phyloP scores from a whole-genome alignment of 2,888 invertebrate species.

The Proisotoma minuta region DNA sequence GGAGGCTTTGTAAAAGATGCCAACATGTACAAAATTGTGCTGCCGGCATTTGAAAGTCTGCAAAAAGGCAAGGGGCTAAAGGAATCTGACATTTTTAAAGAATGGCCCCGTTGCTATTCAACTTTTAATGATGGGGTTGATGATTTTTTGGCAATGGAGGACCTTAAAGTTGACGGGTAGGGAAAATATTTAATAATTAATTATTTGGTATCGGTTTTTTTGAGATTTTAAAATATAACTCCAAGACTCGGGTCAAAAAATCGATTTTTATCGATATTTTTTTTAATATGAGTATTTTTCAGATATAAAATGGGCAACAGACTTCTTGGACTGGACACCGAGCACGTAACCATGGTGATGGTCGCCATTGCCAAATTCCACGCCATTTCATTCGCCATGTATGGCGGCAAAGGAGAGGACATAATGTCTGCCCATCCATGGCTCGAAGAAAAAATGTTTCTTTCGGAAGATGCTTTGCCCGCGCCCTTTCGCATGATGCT shows the following conservation, averaged over 20 bases:
- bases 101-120: conserved; percentile 36
- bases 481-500: too few species aligned
- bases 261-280: too few species aligned
- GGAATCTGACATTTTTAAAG: conserved; percentile 17
- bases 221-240: too few species aligned
- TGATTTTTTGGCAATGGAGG: conserved; percentile 39
- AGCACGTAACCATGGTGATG: conserved; percentile 18
- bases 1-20: conserved; percentile 37
- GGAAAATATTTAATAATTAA: too few species aligned
- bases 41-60: conserved; percentile 19
- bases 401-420: conserved; percentile 25
- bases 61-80: conserved; percentile 29
- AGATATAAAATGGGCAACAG: conserved; percentile 33
- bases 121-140: conserved; percentile 23
- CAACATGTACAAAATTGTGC: conserved; percentile 25
- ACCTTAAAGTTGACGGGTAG: conserved; percentile 32
- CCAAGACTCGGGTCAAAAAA: too few species aligned
- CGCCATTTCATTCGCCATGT: conserved; percentile 29
- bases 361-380: conserved; percentile 30
- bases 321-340: conserved; percentile 20
- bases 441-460: conserved; percentile 26
- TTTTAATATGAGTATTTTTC: neutral
- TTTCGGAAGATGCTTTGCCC: conserved; percentile 7
- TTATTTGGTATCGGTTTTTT: too few species aligned
- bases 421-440: conserved; percentile 28